Conservation (phyloP, 2,113 vertebrate species). For the Poeciliopsis turrubarensis region DNA sequence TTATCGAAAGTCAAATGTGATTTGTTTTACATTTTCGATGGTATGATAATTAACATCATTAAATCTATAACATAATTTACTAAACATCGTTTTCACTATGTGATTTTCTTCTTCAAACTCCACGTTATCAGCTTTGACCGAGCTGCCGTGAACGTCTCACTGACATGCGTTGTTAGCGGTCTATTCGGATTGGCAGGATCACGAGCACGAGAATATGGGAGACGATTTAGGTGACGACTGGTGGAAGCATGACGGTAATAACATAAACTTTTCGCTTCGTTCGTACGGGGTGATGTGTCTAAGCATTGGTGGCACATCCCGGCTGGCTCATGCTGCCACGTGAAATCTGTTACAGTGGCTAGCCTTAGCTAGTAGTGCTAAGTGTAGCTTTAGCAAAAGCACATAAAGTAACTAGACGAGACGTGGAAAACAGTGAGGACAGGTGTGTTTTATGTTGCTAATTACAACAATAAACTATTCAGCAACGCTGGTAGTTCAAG, state of each 20-base stretch:
- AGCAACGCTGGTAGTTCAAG: neutral
- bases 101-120: neutral
- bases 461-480: neutral
- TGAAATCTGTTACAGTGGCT: conserved; percentile 15
- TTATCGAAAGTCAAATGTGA: neutral
- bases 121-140: neutral
- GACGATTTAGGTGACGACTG: conserved; percentile 77
- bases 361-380: conserved; percentile 23
- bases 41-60: neutral
- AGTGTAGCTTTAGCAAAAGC: neutral
- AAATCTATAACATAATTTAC: neutral
- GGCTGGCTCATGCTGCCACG: neutral
- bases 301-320: neutral
- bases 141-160: conserved; percentile 57
- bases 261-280: conserved; percentile 18
- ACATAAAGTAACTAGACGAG: neutral
- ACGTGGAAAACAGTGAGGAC: neutral
- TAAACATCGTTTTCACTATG: neutral
- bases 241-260: conserved; percentile 60
- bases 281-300: neutral
- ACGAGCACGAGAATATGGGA: conserved; percentile 60
- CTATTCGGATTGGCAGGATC: conserved; percentile 43
- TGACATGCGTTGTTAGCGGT: conserved; percentile 21
- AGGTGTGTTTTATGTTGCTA: neutral
- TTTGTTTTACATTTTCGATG: neutral